phyloP scores from a whole-genome alignment of 30 jellyfish, hydroid and myxozoan genomes.

The Aurelia aurita complex sp. Pacific region DNA sequence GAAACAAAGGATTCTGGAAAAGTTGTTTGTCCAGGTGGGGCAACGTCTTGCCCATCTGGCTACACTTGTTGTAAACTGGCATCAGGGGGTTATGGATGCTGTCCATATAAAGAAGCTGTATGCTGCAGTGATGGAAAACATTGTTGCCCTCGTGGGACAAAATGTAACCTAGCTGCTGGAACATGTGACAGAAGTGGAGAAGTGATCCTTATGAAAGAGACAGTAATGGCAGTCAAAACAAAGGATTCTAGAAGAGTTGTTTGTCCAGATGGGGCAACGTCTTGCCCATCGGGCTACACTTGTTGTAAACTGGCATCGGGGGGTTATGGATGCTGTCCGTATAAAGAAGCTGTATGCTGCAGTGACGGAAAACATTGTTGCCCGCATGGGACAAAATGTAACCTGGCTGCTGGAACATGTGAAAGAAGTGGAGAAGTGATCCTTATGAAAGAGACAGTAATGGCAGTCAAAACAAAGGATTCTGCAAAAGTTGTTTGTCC shows the following conservation, averaged over 20 bases:
- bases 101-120: constrained; percentile 63
- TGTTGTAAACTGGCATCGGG: constrained; percentile 66
- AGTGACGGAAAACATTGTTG: no score
- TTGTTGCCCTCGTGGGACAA: constrained; percentile 62
- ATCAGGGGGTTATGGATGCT: constrained; percentile 60
- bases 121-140: constrained; percentile 67
- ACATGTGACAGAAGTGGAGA: no score
- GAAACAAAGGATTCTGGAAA: no score
- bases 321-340: constrained; percentile 82
- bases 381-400: no score
- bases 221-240: no score
- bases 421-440: no score
- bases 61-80: constrained; percentile 58
- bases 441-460: no score
- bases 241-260: constrained; percentile 5
- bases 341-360: not conserved
- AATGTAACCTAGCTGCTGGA: constrained; percentile 2
- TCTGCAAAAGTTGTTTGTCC: constrained; percentile 35
- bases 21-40: constrained; percentile 62
- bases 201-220: no score
- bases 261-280: constrained; percentile 51
- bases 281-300: constrained; percentile 57
- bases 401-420: no score
- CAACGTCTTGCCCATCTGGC: constrained; percentile 43
- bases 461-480: no score